Evolutionary conservation across 2,113 vertebrate genomes (phyloP), one percentile per base, ranked within the genome.

Genomic region (Odocoileus hemionus): DNA sequence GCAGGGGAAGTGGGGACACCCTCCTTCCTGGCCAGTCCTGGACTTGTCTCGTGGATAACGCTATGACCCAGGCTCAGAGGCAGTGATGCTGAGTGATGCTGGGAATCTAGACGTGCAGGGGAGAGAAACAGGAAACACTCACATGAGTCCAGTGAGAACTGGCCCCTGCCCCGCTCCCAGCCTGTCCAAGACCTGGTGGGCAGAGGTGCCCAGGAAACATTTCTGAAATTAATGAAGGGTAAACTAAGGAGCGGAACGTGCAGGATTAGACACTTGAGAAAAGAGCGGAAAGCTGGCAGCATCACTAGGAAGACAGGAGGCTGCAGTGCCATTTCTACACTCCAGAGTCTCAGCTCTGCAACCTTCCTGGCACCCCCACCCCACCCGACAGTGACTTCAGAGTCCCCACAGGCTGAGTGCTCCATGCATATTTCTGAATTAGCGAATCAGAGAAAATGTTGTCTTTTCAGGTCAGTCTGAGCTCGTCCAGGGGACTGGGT

Each of bases 11-110:
- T 36, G 25, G 28, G 8, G 76, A 47, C 13, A 47, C 43, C 7
- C 39, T 47, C 76, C 39, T 30, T 5, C 50, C 50, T 55, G 80
- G 47, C 47, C 19, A 83, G 9, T 33, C 50, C 43, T 23, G 11
- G 33, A 21, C 80, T 55, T 11, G 0, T 23, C 50, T 36, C 6
- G 1, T 4, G 0, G 25, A 74, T 54, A 19, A 12, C 2, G 4
- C 67, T 12, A 6, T 2, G 0, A 2, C 13, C 50, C n/a, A 74
- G n/a, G n/a, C 25, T 19, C 64, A 70, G 33, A 36, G 47, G 7
- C 13, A 21, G 30, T 52, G 8, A 10, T 17, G 43, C 33, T 55
- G 64, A 76, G 16, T 36, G 36, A 36, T 36, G 36, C 30, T 14
- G 36, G 26, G 17, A 4, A 50, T 17, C 52, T 3, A 19, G n/a